A percentile compares a stretch with the other conserved stretches of the same genome.
Evolutionary conservation across 2,113 vertebrate genomes (phyloP).

Genomic region (Pterocles gutturalis): DNA sequence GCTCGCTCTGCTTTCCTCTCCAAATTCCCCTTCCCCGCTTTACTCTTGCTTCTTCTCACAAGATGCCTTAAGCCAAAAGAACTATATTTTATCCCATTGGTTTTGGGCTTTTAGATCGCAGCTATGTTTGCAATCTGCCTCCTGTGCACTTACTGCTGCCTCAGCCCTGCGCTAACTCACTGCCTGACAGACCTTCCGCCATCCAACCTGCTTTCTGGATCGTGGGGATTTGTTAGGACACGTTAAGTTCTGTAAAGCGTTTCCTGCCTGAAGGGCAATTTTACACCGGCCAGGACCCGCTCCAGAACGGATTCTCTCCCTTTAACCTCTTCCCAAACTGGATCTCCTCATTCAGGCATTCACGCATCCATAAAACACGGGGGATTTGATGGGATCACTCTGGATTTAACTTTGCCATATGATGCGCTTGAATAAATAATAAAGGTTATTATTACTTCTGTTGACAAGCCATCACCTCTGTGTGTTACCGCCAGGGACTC

Average conservation of each 20-base stretch:
- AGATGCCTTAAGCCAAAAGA: background rate
- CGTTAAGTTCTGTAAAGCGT: background rate
- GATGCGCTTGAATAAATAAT: background rate
- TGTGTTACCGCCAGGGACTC: too few species aligned
- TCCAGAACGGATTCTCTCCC: background rate
- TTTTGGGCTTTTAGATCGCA: background rate
- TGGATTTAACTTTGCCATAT: background rate
- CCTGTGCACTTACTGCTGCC: background rate
- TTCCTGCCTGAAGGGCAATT: background rate
- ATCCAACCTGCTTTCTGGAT: background rate
- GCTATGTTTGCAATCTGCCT: background rate
- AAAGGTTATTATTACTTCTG: background rate
- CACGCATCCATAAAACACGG: accelerated
- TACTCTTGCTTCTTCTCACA: background rate
- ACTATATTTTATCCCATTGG: background rate
- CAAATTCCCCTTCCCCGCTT: background rate
- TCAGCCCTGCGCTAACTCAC: accelerated
- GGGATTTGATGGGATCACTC: background rate
- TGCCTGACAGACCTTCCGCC: background rate
- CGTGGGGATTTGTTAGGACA: too few species aligned
- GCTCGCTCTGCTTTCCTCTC: background rate
- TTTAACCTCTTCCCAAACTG: background rate
- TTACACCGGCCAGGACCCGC: background rate
- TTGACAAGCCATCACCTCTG: background rate
- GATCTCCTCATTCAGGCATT: background rate